These are phyloP conservation scores for Acanthosepion lycidas DNA, from an alignment of 2,888 invertebrate species.

Conservation along the genomic window DNA sequence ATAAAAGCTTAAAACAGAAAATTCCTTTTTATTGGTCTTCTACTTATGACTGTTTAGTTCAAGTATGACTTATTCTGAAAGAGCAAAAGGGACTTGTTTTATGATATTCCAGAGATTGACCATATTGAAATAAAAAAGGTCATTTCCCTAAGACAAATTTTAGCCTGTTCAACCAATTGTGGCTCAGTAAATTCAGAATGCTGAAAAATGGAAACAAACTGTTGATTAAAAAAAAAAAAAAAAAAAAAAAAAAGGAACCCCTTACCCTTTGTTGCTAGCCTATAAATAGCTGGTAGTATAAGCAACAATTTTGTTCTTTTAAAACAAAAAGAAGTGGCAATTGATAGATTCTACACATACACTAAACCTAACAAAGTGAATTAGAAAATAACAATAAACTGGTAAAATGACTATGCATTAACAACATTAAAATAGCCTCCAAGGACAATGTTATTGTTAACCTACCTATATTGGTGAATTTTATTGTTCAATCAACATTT, in stretches of 20 bases:
- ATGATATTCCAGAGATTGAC: too few relatives aligned
- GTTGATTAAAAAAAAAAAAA: neutral
- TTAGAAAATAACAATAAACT: neutral
- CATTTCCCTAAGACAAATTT: neutral
- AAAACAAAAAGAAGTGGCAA: neutral
- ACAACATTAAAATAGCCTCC: neutral
- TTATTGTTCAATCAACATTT: neutral
- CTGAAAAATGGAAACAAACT: neutral
- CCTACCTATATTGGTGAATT: neutral
- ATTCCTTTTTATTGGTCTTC: too few relatives aligned
- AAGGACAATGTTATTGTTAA: neutral
- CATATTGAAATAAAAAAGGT: too few relatives aligned
- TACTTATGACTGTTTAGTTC: too few relatives aligned
- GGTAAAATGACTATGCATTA: neutral
- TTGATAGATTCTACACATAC: neutral
- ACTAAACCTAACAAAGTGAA: neutral
- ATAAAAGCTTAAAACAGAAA: too few relatives aligned
- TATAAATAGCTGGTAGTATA: neutral
- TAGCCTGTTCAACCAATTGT: too few relatives aligned
- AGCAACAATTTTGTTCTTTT: neutral
- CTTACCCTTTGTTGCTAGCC: neutral
- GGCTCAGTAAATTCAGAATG: neutral
- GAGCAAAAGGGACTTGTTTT: too few relatives aligned
- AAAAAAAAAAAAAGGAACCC: neutral
- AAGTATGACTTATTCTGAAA: too few relatives aligned